phyloP scores from a whole-genome alignment of 2,797 vertebrate genomes.

The Pseudomugil gertrudae region DNA sequence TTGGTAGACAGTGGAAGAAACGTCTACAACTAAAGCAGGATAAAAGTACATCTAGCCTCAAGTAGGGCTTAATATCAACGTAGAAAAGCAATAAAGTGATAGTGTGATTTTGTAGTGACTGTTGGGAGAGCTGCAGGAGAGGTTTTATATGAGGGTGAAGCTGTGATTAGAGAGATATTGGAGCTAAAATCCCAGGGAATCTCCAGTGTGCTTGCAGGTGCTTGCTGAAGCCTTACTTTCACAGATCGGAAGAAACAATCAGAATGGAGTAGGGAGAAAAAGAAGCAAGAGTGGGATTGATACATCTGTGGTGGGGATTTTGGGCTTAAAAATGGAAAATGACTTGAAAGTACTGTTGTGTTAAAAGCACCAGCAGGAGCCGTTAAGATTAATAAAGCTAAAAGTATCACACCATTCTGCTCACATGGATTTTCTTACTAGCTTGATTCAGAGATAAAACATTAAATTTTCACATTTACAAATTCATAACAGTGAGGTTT shows the following conservation, averaged over 20 bases:
- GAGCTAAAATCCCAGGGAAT: conserved; percentile 62
- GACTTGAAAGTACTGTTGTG: neutral
- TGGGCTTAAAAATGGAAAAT: conserved; percentile 31
- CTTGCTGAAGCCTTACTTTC: conserved; percentile 67
- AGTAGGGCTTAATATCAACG: conserved; percentile 58
- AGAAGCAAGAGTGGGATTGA: conserved; percentile 33
- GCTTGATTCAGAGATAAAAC: conserved; percentile 4
- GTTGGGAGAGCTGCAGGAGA: conserved; percentile 34
- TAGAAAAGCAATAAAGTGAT: conserved; percentile 59
- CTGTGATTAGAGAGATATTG: conserved; percentile 73
- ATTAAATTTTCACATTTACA: conserved; percentile 2
- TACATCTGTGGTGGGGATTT: conserved; percentile 43
- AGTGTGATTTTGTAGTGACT: conserved; percentile 43
- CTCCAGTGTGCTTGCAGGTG: conserved; percentile 45
- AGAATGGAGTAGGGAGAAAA: conserved; percentile 26
- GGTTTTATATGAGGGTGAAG: conserved; percentile 49
- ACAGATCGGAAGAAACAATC: conserved; percentile 61
- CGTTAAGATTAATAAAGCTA: conserved; percentile 34
- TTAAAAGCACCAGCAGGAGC: conserved; percentile 21
- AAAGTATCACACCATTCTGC: conserved; percentile 23
- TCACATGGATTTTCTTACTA: conserved; percentile 20
- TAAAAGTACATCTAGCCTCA: conserved; percentile 53
- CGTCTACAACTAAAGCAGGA: conserved; percentile 54
- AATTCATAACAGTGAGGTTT: neutral
- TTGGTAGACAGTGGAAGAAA: conserved; percentile 55